Conservation (phyloP, 2,888 invertebrate genomes). For the Eremobia ochroleuca region DNA sequence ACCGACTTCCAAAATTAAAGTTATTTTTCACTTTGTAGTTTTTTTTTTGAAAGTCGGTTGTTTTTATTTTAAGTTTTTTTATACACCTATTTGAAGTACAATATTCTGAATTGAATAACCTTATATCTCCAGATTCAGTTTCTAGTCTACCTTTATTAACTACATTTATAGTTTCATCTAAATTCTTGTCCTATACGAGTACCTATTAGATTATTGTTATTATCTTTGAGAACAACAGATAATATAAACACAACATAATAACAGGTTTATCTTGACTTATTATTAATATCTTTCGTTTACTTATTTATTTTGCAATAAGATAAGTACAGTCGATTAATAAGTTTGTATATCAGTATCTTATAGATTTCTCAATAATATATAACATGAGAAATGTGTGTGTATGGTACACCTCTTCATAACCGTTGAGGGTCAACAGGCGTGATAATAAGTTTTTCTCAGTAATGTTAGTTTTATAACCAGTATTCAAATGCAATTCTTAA, state of each 20-base stretch:
- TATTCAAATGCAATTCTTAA: not conserved
- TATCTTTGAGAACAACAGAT: not conserved
- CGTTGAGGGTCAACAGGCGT: not conserved
- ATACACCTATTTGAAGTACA: not conserved
- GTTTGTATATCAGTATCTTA: not conserved
- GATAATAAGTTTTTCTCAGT: not conserved
- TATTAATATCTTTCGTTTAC: not conserved
- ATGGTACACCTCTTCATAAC: not conserved
- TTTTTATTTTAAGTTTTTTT: too few relatives aligned
- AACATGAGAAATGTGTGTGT: not conserved
- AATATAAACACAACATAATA: not conserved
- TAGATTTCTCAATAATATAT: not conserved
- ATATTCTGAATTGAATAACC: slow-evolving; percentile 11
- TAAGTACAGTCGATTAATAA: not conserved
- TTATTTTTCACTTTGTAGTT: too few relatives aligned
- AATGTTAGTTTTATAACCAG: not conserved
- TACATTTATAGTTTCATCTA: slow-evolving; percentile 15
- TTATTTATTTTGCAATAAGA: not conserved
- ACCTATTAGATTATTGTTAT: slow-evolving; percentile 14
- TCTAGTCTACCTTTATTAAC: slow-evolving; percentile 9
- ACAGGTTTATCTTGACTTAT: not conserved
- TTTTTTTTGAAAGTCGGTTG: too few relatives aligned
- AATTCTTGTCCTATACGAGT: slow-evolving; percentile 15
- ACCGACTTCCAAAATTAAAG: too few relatives aligned
- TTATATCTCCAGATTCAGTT: slow-evolving; percentile 32